These are phyloP conservation scores for Sminthurides aquaticus DNA, from an alignment of 2,888 invertebrate species.

Conservation along the genomic window DNA sequence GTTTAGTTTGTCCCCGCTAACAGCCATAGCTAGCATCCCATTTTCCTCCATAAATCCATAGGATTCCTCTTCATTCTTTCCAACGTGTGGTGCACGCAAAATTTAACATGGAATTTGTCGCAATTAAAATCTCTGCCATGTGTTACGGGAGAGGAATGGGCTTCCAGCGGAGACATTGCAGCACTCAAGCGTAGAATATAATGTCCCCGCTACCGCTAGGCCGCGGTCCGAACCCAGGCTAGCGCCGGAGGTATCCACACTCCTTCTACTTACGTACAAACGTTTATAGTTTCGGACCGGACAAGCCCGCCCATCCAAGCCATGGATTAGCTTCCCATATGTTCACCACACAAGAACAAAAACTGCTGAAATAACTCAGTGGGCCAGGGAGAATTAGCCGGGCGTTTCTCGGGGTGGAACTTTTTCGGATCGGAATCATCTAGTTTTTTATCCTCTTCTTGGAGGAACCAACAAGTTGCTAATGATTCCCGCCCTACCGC, in stretches of 20 bases:
- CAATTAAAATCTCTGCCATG: constrained; percentile 35
- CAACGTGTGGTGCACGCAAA: constrained; percentile 35
- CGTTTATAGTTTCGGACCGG: not conserved
- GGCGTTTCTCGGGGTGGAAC: not conserved
- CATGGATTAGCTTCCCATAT: no score
- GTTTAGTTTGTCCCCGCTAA: no score
- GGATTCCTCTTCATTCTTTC: no score
- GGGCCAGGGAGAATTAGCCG: no score
- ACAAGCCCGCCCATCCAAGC: not conserved
- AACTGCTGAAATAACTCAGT: no score
- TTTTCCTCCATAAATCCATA: no score
- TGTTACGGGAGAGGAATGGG: no score
- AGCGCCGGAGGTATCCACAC: not conserved
- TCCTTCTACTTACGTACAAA: not conserved
- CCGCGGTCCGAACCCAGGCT: not conserved
- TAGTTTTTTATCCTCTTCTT: not conserved
- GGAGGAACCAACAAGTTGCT: not conserved
- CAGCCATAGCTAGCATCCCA: no score
- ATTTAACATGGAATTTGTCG: constrained; percentile 44
- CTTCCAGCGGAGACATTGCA: not conserved
- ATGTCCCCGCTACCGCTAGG: not conserved
- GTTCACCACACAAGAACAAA: no score
- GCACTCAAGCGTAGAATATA: not conserved
- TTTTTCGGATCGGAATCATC: not conserved
- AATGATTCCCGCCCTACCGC: constrained; percentile 22